Evolutionary conservation across 2,797 vertebrate species (phyloP).

Genomic region (Lycodopsis pacificus): DNA sequence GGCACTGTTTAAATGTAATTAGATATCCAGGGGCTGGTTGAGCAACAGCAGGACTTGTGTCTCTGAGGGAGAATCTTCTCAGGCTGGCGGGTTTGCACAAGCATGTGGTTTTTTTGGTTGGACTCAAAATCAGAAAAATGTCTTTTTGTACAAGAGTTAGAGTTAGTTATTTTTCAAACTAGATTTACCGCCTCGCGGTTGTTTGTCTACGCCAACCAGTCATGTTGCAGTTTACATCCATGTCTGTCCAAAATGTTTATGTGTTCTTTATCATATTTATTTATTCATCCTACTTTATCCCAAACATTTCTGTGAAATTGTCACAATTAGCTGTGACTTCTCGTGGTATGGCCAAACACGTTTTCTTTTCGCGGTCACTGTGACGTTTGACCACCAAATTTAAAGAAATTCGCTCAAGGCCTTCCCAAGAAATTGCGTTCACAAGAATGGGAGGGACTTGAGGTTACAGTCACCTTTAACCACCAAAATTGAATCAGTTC

Average conservation of each 20-base stretch:
- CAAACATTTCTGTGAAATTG: background rate
- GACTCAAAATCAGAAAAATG: conserved; percentile 1
- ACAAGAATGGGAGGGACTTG: background rate
- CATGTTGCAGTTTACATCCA: too few relatives aligned
- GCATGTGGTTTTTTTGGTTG: background rate
- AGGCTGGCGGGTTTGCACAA: background rate
- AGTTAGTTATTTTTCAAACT: too few relatives aligned
- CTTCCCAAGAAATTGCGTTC: background rate
- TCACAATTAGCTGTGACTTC: background rate
- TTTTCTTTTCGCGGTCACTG: too few relatives aligned
- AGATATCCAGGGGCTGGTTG: conserved; percentile 2
- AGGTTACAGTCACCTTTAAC: background rate
- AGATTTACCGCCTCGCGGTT: too few relatives aligned
- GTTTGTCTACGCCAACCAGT: too few relatives aligned
- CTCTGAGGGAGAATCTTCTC: background rate
- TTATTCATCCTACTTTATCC: too few relatives aligned
- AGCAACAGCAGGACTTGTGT: background rate
- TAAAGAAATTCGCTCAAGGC: background rate
- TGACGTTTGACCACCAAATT: background rate
- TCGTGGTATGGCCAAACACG: too few relatives aligned
- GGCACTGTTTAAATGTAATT: background rate
- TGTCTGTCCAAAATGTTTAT: background rate
- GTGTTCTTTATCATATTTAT: background rate
- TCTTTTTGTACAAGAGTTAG: background rate
- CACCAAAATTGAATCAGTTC: background rate